Base-by-base conservation (phyloP, 2,888 invertebrate genomes). In the Arge pagana region DNA sequence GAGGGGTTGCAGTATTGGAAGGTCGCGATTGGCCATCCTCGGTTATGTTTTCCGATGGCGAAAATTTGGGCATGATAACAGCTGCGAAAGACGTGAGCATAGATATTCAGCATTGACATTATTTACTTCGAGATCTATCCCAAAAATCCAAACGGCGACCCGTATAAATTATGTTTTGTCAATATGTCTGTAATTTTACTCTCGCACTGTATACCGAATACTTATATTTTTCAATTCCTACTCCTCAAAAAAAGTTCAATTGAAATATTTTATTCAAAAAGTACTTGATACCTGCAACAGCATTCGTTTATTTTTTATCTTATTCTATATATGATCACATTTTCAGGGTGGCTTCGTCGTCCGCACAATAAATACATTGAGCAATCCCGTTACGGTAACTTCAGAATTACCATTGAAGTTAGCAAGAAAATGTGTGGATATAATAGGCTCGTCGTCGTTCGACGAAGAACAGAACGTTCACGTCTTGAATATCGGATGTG, bases 51-150 rank as follows among this genome's bases (percentile, higher is more conserved):
- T 88, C 90, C 37, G 91, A 92, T 77, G 90, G 90, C 23, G 87
- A 89, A 60, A 84, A 85, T 66, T 80, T 92, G 52, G 90, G 90
- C 64, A 86, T 88, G 65, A 88, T 92, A 54, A 86, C 88, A 52
- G 85, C 90, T 16, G 85, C 87, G 37, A 87, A 88, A 80, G 90
- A 92, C 79, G 90, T 90, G 77, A 82, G 80, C n/a, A n/a, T n/a
- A n/a, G n/a, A n/a, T n/a, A n/a, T n/a, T n/a, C n/a, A n/a, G n/a
- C n/a, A n/a, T n/a, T n/a, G n/a, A n/a, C n/a, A n/a, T n/a, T n/a
- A n/a, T n/a, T n/a, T n/a, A n/a, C n/a, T n/a, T n/a, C n/a, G n/a
- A n/a, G n/a, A n/a, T n/a, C n/a, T n/a, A n/a, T n/a, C n/a, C n/a
- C n/a, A n/a, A n/a, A n/a, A n/a, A n/a, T n/a, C n/a, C n/a, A n/a